Evolutionary conservation across 1,140 invertebrate genomes (phyloP), one percentile per base, ranked within the genome.

Genomic region (Ceratosolen solmsi): DNA sequence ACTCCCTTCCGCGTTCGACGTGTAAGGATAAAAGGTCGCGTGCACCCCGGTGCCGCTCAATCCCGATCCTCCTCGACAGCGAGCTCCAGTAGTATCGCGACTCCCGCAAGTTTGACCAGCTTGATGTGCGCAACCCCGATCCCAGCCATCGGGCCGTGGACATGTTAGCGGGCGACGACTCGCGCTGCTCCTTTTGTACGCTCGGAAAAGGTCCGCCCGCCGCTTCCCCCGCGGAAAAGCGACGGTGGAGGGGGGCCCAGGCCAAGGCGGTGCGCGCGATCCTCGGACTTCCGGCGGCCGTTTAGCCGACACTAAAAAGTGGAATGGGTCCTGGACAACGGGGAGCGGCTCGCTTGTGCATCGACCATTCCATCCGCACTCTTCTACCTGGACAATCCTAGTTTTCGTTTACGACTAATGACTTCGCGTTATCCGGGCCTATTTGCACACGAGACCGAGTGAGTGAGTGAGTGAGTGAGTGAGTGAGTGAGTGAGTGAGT

Each of bases 81-180:
- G 27, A 41, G 51, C 71, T 3, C 72, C 54, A 20, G 20, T 68
- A 75, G 56, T 68, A 73, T 73, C 49, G 58, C 15, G 51, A 17
- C 25, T 72, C 72, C 49, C 75, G 8, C 9, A 56, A 41, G 17
- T 22, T 84, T 49, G 75, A 73, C 78, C 51, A 71, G 13, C 84
- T 60, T 65, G 22, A 13, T 54, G 3, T 56, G 8, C 38, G 58
- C 82, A 65, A 70, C 49, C 79, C 65, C 73, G 46, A 80, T 84
- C 82, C 80, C 73, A 84, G 85, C 85, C 85, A 88, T 83, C 84
- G 85, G 82, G 85, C 80, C 56, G 81, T 88, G 77, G 84, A 80
- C 87, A 88, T 88, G 38, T 79, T 85, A 78, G 36, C 49, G 72
- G 36, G 36, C 15, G 13, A 27, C 79, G 73, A 54, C 60, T 27